Evolutionary conservation across 2,888 invertebrate genomes (phyloP), one percentile per base, ranked within the genome.

Genomic region (Gibbula magus): DNA sequence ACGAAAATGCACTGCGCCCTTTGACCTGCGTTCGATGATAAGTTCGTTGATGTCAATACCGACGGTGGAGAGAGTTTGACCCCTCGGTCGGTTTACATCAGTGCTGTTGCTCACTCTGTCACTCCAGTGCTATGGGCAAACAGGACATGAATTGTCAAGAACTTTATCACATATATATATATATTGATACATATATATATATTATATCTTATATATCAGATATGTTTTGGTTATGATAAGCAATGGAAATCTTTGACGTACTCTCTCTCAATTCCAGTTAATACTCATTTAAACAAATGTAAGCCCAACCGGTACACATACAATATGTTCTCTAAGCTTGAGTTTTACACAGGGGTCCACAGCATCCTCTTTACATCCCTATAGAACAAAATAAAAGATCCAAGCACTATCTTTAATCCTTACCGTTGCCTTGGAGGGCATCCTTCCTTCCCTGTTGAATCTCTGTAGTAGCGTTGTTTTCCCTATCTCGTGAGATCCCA

Each of bases 1-100:
- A 78, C 98, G 87, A 84, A 94, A 93, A 32, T 86, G 85, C 51
- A 93, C 88, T 32, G 86, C 79, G 8, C 87, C 86, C 87, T 83
- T 86, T 77, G 83, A 84, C 82, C 83, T 88, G 77, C 88, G 95
- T 53, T 95, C 95, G 0, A 96, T 95, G 29, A 96, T 94, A 97
- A 99, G 98, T 86, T 97, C 96, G 67, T 97, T 97, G 86, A 99
- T 98, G 93, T 99, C 99, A 32, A 99, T 99, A 25, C 99, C 99
- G 53, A 99, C 99, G 0, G 99, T 99, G 0, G 98, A 98, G 92
- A 99, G 95, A 10, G 86, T 81, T 75, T 85, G 80, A 20, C 85
- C 86, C 79, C 39, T 22, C 75, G 5, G 81, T 77, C 18, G 76
- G n/a, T 32, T 79, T 73, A 22, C 74, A 67, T 10, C 20, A 20